Evolutionary conservation across 2,113 vertebrate genomes (phyloP).

Genomic region (Strigops habroptila): DNA sequence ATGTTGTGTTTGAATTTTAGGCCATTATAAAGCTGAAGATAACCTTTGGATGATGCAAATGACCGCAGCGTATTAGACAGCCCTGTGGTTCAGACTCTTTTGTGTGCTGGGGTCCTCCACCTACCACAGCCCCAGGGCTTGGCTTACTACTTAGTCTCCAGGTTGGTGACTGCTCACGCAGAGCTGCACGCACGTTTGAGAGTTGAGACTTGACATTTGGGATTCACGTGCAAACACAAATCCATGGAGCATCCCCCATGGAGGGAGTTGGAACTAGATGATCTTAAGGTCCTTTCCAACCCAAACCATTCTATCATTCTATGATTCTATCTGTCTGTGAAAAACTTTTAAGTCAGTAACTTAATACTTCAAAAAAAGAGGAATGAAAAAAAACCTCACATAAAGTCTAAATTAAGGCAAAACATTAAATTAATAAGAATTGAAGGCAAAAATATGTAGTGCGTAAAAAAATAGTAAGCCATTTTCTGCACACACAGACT

Average conservation of each 20-base stretch:
- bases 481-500: not conserved
- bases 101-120: not conserved
- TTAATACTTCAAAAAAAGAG: not conserved
- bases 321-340: not conserved
- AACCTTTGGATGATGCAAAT: not conserved
- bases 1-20: not conserved
- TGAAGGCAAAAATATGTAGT: not conserved
- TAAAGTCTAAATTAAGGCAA: not conserved
- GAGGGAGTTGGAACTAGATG: not conserved
- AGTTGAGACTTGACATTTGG: not conserved
- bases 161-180: not conserved
- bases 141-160: not conserved
- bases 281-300: not conserved
- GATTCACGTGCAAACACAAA: not conserved
- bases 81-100: not conserved
- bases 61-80: not conserved
- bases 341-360: not conserved
- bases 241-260: accelerated
- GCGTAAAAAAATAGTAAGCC: not conserved
- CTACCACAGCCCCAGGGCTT: not conserved
- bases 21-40: not conserved
- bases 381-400: not conserved
- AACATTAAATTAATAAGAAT: not conserved
- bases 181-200: not conserved
- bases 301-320: not conserved